Conservation (phyloP, 2,888 invertebrate species). For the Machimus rusticus region DNA sequence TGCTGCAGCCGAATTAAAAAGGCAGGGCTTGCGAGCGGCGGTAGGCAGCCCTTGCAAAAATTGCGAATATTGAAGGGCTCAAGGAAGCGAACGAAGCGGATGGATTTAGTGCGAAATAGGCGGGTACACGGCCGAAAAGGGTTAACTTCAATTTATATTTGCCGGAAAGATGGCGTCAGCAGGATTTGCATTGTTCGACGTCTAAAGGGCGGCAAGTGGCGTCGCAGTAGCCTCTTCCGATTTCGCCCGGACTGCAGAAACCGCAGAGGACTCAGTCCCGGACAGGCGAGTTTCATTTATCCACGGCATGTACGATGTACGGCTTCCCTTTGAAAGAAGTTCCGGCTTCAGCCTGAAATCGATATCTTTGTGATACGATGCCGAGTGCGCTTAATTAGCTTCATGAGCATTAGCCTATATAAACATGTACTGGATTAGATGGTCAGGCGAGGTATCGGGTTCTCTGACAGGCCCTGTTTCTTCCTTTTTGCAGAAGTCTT, state of each 20-base stretch:
- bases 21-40: not conserved
- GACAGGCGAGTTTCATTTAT: not conserved
- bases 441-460: conserved; percentile 10
- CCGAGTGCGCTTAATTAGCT: conserved; percentile 38
- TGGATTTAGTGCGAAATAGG: conserved; percentile 9
- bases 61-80: not conserved
- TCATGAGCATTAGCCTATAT: conserved; percentile 32
- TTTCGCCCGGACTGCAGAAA: not conserved
- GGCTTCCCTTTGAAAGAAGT: conserved; percentile 34
- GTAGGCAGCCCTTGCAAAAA: not conserved
- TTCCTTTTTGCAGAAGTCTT: not conserved
- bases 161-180: conserved; percentile 36
- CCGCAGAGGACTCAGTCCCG: not conserved
- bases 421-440: conserved; percentile 22
- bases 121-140: not conserved
- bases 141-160: conserved; percentile 34
- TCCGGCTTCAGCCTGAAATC: conserved; percentile 32
- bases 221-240: not conserved
- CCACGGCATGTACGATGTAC: not conserved
- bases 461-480: not conserved
- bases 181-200: conserved; percentile 9
- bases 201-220: not conserved
- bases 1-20: not conserved
- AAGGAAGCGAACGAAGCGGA: not conserved
- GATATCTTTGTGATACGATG: conserved; percentile 35